Evolutionary conservation across 1,140 invertebrate genomes (phyloP), one percentile per base, ranked within the genome.

Genomic region (Drosophila lowei): DNA sequence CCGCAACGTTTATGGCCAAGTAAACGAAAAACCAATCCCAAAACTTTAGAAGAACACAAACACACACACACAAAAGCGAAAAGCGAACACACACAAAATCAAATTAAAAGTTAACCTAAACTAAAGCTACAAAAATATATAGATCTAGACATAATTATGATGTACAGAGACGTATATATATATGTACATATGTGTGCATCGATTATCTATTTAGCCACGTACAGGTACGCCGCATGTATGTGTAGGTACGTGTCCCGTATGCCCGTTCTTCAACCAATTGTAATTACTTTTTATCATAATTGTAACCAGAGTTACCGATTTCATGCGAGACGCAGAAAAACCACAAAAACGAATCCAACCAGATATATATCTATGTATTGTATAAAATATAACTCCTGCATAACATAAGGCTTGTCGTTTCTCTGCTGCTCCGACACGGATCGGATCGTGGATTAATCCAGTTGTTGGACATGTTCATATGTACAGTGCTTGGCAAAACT

Each of bases 261-360:
- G 50, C 56, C 53, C 63, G 49, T 60, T 58, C 71, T 74, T 85
- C 77, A 86, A 77, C 65, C 73, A 79, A 77, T 74, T 85, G 80
- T 85, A 85, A 85, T 86, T 85, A 86, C 67, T 77, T 86, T 79
- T 86, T 74, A 77, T 81, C 72, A 86, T 86, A 86, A 86, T 85
- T 86, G 64, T 85, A 71, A 44, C 68, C 77, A 42, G 72, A 76
- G 68, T 77, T 86, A 77, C 73, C 76, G 74, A 77, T 73, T 86
- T 77, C 52, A 77, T 73, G 63, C 56, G 59, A 81, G 46, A 59
- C 63, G 59, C 48, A 67, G 42, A 16, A 48, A 54, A 16, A 59
- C 38, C 23, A 7, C 28, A 72, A 53, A 49, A 54, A 30, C 21
- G 6, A 63, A 52, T 56, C 23, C 47, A 73, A 64, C 59, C 71